These are phyloP conservation scores for Porites cylindrica DNA, from an alignment of 92 coral and sea anemone genomes.

Conservation along the genomic window DNA sequence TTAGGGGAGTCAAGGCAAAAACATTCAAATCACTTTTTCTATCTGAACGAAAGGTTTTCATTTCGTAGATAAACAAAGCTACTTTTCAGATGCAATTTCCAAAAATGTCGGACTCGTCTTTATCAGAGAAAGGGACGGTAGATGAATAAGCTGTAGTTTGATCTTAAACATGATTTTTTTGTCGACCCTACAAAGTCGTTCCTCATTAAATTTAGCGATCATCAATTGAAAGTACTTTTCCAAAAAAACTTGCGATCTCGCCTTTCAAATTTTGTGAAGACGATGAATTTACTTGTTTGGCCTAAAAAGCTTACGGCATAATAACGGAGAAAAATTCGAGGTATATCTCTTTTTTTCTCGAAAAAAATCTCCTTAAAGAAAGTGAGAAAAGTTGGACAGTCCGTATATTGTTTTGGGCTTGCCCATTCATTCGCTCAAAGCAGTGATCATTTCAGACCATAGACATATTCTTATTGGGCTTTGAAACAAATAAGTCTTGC, in stretches of 20 bases:
- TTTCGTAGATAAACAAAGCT: not conserved
- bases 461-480: not conserved
- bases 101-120: not conserved
- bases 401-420: not conserved
- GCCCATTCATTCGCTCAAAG: not conserved
- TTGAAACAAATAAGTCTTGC: not conserved
- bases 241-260: no score
- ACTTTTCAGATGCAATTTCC: not conserved
- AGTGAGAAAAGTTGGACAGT: not conserved
- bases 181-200: not conserved
- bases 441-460: not conserved
- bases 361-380: not conserved
- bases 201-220: not conserved
- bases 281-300: no score
- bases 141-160: no score
- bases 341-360: not conserved
- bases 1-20: conserved; percentile 23
- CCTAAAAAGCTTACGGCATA: no score
- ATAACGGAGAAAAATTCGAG: not conserved
- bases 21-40: conserved; percentile 20
- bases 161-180: not conserved
- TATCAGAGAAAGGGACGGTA: not conserved
- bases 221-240: no score
- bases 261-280: no score
- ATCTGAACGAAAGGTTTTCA: not conserved